Evolutionary conservation across 2,797 vertebrate genomes (phyloP).

Genomic region (Phoebastria nigripes): DNA sequence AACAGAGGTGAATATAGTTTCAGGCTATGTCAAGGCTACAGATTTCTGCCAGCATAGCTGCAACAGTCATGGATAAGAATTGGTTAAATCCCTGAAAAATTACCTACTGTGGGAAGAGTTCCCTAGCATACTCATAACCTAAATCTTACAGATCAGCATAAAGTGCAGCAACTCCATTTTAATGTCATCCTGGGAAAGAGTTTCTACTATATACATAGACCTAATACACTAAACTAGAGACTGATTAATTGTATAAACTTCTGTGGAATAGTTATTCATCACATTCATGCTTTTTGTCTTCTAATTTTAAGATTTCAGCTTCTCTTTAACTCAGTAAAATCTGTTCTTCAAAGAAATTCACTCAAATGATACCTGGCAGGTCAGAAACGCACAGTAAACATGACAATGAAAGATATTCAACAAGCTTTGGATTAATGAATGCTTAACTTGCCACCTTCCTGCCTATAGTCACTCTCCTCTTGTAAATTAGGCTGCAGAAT

Average conservation of each 20-base stretch:
- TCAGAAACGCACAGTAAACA: conserved; percentile 4
- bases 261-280: not conserved
- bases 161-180: not conserved
- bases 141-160: not conserved
- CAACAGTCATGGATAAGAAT: not conserved
- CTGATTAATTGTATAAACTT: not conserved
- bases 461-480: not conserved
- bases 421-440: not conserved
- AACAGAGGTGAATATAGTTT: not conserved
- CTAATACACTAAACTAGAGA: not conserved
- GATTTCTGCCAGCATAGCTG: not conserved
- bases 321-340: not conserved
- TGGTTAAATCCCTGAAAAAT: not conserved
- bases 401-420: not conserved
- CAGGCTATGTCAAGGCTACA: not conserved
- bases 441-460: not conserved
- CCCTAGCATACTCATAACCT: not conserved
- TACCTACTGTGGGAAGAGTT: not conserved
- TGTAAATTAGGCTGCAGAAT: not conserved
- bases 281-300: not conserved
- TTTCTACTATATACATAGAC: not conserved
- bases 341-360: not conserved
- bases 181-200: not conserved
- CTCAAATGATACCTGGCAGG: not conserved
- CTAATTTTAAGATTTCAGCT: not conserved